Evolutionary conservation across 2,797 vertebrate species (phyloP).

Genomic region (Denticeps clupeoides): DNA sequence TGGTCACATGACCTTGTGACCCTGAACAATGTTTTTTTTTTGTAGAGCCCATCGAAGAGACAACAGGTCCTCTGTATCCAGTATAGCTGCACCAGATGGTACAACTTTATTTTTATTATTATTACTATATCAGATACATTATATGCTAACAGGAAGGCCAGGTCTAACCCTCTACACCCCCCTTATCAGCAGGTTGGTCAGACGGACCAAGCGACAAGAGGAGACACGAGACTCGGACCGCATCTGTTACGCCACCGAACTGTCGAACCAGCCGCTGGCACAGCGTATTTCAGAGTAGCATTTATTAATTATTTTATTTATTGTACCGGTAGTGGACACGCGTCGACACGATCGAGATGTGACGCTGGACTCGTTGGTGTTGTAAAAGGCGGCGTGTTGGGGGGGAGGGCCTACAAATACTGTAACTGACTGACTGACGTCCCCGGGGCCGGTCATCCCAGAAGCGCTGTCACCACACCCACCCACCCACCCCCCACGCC

Average conservation of each 20-base stretch:
- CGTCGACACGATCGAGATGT: conserved; percentile 34
- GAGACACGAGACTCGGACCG: too few species aligned
- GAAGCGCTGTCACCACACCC: too few species aligned
- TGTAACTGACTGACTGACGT: too few species aligned
- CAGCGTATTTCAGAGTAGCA: conserved; percentile 43
- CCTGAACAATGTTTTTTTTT: too few species aligned
- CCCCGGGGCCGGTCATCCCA: too few species aligned
- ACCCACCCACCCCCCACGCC: too few species aligned
- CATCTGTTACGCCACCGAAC: not conserved
- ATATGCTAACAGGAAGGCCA: not conserved
- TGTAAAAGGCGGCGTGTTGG: too few species aligned
- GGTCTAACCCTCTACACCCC: too few species aligned
- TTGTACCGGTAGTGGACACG: conserved; percentile 40
- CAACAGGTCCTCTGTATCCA: conserved; percentile 67
- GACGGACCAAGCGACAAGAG: too few species aligned
- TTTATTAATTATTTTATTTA: conserved; percentile 45
- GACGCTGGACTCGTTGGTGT: not conserved
- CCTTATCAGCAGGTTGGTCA: too few species aligned
- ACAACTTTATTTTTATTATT: conserved; percentile 1
- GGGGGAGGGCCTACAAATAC: too few species aligned
- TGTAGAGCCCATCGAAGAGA: conserved; percentile 69
- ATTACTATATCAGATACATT: not conserved
- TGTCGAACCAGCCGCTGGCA: conserved; percentile 24
- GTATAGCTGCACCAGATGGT: conserved; percentile 53
- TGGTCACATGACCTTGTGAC: too few species aligned